Evolutionary conservation across 2,113 vertebrate species (phyloP).

Genomic region (Tetrao urogallus): DNA sequence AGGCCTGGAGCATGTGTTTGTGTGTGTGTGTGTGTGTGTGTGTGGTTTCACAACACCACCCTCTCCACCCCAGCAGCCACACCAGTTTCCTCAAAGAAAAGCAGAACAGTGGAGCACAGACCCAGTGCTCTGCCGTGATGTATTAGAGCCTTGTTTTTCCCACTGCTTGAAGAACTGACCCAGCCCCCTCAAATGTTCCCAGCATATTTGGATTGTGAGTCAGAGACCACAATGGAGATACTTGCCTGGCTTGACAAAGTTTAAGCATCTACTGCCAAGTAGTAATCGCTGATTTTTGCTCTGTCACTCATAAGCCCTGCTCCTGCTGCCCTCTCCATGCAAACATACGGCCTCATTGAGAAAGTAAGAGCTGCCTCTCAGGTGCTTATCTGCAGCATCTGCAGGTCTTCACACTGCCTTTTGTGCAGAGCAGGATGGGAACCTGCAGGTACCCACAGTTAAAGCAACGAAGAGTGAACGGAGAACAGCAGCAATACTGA

Average conservation of each 20-base stretch:
- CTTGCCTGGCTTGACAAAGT: constrained; percentile 45
- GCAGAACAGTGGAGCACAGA: constrained; percentile 53
- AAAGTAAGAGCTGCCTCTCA: neutral
- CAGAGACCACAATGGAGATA: constrained; percentile 53
- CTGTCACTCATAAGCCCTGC: constrained; percentile 11
- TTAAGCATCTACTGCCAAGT: constrained; percentile 23
- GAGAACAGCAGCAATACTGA: constrained; percentile 1
- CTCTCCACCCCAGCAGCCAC: neutral
- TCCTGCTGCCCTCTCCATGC: neutral
- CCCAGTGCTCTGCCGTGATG: neutral
- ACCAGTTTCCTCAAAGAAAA: constrained; percentile 60
- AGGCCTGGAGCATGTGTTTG: neutral
- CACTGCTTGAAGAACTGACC: constrained; percentile 51
- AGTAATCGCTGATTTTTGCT: constrained; percentile 30
- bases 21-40: neutral
- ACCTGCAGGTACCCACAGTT: neutral
- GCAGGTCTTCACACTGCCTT: neutral
- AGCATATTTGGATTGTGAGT: constrained; percentile 61
- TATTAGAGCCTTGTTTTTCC: constrained; percentile 68
- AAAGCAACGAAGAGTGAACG: neutral
- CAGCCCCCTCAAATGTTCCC: constrained; percentile 62
- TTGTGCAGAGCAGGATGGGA: neutral
- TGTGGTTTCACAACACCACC: constrained; percentile 56
- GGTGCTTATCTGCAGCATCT: neutral
- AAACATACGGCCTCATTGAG: neutral